A percentile compares a stretch with the other conserved stretches of the same genome.
These are phyloP conservation scores for Erebia ligea DNA, from an alignment of 2,888 invertebrate species.

Conservation along the genomic window DNA sequence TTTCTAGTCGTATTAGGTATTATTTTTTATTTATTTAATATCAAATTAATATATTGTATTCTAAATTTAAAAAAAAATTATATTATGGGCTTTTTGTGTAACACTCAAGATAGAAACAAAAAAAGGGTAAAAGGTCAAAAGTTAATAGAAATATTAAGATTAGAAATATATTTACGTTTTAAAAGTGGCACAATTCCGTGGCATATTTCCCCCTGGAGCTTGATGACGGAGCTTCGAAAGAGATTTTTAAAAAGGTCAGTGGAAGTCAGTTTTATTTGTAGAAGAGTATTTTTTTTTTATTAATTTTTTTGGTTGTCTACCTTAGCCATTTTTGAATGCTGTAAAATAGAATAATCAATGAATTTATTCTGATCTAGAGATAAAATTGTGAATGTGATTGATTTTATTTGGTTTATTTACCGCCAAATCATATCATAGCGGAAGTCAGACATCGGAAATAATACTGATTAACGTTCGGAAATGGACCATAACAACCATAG, in stretches of 20 bases:
- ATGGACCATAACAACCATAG: no score
- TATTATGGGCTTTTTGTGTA: constrained; percentile 52
- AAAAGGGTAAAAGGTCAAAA: constrained; percentile 36
- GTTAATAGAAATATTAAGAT: constrained; percentile 40
- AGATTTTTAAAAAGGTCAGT: constrained; percentile 49
- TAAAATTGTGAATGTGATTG: no score
- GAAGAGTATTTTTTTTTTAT: not conserved
- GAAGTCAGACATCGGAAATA: no score
- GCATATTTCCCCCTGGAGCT: constrained; percentile 40
- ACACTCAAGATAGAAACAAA: constrained; percentile 43
- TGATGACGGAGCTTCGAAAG: constrained; percentile 45
- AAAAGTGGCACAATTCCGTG: constrained; percentile 42
- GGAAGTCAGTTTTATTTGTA: constrained; percentile 4
- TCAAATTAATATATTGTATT: constrained; percentile 22
- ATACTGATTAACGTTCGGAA: no score
- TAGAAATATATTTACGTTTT: constrained; percentile 47
- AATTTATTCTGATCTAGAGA: no score
- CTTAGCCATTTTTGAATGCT: no score
- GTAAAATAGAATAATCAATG: no score
- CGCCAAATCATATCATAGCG: no score
- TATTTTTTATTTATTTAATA: constrained; percentile 1
- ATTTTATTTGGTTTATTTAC: no score
- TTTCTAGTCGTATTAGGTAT: constrained; percentile 23
- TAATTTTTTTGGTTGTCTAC: no score
- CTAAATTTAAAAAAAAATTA: constrained; percentile 6